Percentiles rank a stretch among this genome's conserved stretches.
These are phyloP conservation scores for Ophiodon elongatus DNA, from an alignment of 2,113 vertebrate species.

Conservation along the genomic window DNA sequence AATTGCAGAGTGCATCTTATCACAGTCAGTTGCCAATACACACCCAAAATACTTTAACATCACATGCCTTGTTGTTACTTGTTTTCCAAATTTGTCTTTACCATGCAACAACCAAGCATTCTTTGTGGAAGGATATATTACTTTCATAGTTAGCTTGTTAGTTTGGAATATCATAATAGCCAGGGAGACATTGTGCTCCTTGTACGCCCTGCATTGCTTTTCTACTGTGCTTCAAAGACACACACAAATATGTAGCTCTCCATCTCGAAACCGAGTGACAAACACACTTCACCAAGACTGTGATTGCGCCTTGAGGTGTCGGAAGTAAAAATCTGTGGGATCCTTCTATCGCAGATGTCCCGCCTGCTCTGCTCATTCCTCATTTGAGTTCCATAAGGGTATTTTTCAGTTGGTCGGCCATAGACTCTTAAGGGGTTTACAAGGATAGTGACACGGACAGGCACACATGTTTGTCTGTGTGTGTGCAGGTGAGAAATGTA, in stretches of 20 bases:
- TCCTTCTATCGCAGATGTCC: constrained; percentile 47
- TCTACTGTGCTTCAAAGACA: background rate
- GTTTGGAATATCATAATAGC: too few relatives aligned
- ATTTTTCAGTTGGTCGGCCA: constrained; percentile 62
- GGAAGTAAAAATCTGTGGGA: constrained; percentile 52
- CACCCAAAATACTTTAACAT: background rate
- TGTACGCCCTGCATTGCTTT: background rate
- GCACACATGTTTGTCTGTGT: constrained; percentile 6
- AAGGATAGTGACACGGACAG: constrained; percentile 33
- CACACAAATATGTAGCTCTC: background rate
- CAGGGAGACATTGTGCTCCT: background rate
- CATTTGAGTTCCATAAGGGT: constrained; percentile 41
- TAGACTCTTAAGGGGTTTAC: constrained; percentile 47
- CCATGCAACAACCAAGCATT: background rate
- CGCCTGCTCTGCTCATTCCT: constrained; percentile 49
- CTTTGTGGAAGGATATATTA: background rate
- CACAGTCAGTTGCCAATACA: background rate
- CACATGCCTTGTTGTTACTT: background rate
- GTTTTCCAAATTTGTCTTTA: background rate
- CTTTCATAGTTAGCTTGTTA: background rate
- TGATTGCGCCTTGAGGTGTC: constrained; percentile 35
- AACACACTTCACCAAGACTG: constrained; percentile 35
- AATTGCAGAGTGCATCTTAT: background rate
- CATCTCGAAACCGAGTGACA: constrained; percentile 11
- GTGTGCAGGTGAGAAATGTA: constrained; percentile 33